phyloP scores from a whole-genome alignment of 2,888 invertebrate genomes.

The Choreutis nemorana region DNA sequence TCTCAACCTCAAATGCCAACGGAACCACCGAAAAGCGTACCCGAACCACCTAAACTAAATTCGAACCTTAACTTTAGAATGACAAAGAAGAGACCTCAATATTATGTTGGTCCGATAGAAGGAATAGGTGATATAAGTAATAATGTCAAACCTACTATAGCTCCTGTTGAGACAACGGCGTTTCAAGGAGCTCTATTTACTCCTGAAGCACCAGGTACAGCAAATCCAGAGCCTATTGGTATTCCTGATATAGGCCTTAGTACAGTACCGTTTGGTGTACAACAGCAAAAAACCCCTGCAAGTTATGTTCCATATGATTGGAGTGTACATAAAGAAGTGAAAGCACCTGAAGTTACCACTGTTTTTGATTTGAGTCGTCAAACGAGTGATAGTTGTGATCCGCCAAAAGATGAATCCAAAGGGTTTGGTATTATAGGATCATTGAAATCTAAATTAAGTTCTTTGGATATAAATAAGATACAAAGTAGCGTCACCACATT shows the following conservation, averaged over 20 bases:
- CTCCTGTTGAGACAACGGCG: slow-evolving; percentile 6
- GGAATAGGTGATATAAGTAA: slow-evolving; percentile 47
- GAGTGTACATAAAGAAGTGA: slow-evolving; percentile 10
- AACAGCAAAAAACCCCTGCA: slow-evolving; percentile 15
- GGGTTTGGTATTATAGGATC: slow-evolving; percentile 53
- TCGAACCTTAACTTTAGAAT: slow-evolving; percentile 34
- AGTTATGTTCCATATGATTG: slow-evolving; percentile 14
- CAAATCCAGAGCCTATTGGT: slow-evolving; percentile 17
- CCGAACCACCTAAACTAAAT: slow-evolving; percentile 41
- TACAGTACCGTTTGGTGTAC: slow-evolving; percentile 18
- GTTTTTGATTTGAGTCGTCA: slow-evolving; percentile 45
- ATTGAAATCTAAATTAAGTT: slow-evolving; percentile 51
- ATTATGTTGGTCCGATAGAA: slow-evolving; percentile 57
- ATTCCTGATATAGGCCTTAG: slow-evolving; percentile 8
- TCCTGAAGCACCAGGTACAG: slow-evolving; percentile 9
- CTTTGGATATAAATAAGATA: slow-evolving; percentile 53
- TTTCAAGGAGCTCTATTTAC: slow-evolving; percentile 3
- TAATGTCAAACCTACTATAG: slow-evolving; percentile 37
- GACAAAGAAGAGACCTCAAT: slow-evolving; percentile 50
- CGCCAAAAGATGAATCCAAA: slow-evolving; percentile 27
- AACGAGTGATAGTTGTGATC: slow-evolving; percentile 28
- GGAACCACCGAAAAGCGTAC: slow-evolving; percentile 23
- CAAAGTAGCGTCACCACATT: slow-evolving; percentile 55
- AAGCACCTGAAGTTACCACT: slow-evolving; percentile 24
- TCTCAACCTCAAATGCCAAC: too few species aligned